Evolutionary conservation across 1,140 invertebrate genomes (phyloP).

Genomic region (Aphelinus atriplicis): DNA sequence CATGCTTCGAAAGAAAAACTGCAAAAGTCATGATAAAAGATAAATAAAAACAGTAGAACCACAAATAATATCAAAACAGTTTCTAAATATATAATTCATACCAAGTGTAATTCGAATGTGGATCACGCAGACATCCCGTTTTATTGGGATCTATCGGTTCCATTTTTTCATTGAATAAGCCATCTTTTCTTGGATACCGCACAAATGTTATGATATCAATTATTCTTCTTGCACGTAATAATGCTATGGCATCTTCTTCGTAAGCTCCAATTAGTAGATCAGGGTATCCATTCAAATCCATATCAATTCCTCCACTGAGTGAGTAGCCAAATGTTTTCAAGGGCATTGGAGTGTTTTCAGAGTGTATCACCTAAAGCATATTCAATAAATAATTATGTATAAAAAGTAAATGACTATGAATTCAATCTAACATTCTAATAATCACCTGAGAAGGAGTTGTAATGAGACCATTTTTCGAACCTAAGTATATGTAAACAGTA

Average conservation of each 20-base stretch:
- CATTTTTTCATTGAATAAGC: constrained; percentile 67
- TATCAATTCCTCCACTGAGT: constrained; percentile 86
- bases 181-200: constrained; percentile 51
- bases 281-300: constrained; percentile 92
- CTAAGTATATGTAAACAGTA: constrained; percentile 88
- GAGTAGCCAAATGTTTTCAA: constrained; percentile 89
- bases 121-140: constrained; percentile 76
- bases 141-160: constrained; percentile 84
- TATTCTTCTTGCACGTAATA: constrained; percentile 84
- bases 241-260: constrained; percentile 78
- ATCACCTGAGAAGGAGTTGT: constrained; percentile 78
- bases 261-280: constrained; percentile 92
- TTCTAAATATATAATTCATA: constrained; percentile 50
- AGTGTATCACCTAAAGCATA: constrained; percentile 66
- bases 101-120: constrained; percentile 78
- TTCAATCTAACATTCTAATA: neutral
- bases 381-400: constrained; percentile 6
- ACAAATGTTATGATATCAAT: constrained; percentile 79
- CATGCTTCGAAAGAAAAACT: constrained; percentile 90
- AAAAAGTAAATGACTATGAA: neutral
- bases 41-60: constrained; percentile 1
- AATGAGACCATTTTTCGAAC: constrained; percentile 78
- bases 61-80: neutral
- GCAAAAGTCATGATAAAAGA: constrained; percentile 43
- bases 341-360: constrained; percentile 65